Evolutionary conservation across 2,113 vertebrate species (phyloP), one percentile per base, ranked within the genome.

Genomic region (Cnemophilus loriae): DNA sequence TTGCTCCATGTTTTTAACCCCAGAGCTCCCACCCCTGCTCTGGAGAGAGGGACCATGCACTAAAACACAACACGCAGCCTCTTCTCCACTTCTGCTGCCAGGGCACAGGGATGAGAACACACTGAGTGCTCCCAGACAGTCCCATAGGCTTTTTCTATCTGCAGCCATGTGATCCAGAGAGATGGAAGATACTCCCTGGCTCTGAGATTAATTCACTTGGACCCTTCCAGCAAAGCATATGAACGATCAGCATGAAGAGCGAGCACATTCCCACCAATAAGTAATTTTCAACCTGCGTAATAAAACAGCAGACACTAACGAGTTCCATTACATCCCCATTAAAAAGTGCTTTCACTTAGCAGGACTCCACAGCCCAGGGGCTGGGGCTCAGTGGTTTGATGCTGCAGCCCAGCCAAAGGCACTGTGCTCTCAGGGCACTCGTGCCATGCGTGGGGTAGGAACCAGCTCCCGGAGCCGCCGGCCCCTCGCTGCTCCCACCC

Each of bases 301-400:
- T 89, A 86, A 95, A 92, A 15, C 87, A 93, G 86, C 52, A 3
- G 93, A 89, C 41, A 44, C 73, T 92, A 95, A 92, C 19, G 41
- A 95, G 73, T 92, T 94, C 83, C 79, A 90, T 93, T 80, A 80
- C 41, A 52, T 64, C 41, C 27, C 73, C 50, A 87, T 95, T 91
- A 91, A 61, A 92, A 84, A 90, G 33, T 55, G 42, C 86, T 92
- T 88, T 63, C 22, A 6, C 75, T 67, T 74, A 78, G 86, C 71
- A 78, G 80, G 90, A 20, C 68, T 53, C 55, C 47, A 10, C 2
- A 3, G 68, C 59, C 56, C 91, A 63, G 76, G 52, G 61, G 32
- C 84, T 89, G 4, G 2, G 39, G 32, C 63, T 91, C 10, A 0
- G 32, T 2, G 1, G 33, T 50, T 65, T 6, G 24, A 7, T 35